Conservation (phyloP, 1,140 invertebrate genomes). For the Chymomyza costata region DNA sequence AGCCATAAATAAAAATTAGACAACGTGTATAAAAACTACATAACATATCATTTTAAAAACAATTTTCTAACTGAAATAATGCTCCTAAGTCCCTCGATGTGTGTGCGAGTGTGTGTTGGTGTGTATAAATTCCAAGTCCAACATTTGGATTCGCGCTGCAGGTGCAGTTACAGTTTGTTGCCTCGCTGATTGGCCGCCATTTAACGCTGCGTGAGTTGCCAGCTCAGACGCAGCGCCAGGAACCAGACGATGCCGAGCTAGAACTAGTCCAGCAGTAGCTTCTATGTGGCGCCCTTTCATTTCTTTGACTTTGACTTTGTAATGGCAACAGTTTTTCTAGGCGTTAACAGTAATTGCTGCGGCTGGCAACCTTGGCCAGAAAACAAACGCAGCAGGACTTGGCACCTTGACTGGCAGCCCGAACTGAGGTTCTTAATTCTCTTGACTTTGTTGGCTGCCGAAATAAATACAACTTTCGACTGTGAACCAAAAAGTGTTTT, state of each 20-base stretch:
- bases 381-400: conserved; percentile 61
- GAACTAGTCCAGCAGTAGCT: too few relatives aligned
- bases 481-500: conserved; percentile 42
- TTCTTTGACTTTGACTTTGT: conserved; percentile 3
- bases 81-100: neutral
- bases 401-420: conserved; percentile 39
- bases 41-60: conserved; percentile 66
- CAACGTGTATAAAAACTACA: conserved; percentile 33
- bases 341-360: conserved; percentile 60
- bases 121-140: too few relatives aligned
- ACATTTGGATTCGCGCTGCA: too few relatives aligned
- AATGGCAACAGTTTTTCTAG: conserved; percentile 50
- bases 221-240: too few relatives aligned
- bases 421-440: too few relatives aligned
- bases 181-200: conserved; percentile 54
- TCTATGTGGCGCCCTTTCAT: too few relatives aligned
- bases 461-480: conserved; percentile 14
- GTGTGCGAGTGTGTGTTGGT: too few relatives aligned
- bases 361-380: conserved; percentile 21
- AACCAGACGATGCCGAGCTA: too few relatives aligned
- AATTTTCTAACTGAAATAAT: conserved; percentile 67
- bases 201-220: conserved; percentile 68
- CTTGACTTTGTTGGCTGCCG: too few relatives aligned
- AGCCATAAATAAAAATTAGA: conserved; percentile 69
- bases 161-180: conserved; percentile 6